Conservation (phyloP, 1,140 invertebrate species). For the Drosophila cardini region DNA sequence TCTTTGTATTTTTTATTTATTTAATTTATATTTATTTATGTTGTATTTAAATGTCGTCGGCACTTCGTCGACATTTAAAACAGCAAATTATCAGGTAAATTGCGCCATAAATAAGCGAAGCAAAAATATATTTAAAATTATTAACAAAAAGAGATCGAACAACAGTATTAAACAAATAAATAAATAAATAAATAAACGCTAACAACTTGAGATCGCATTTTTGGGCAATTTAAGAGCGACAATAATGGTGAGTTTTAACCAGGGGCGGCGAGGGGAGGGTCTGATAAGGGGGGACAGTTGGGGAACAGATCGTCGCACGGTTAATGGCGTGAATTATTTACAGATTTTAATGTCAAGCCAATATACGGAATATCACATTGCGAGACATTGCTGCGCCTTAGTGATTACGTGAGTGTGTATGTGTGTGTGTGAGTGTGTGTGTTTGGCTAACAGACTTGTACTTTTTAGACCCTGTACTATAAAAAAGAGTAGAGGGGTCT, state of each 20-base stretch:
- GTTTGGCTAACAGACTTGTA: too few relatives aligned
- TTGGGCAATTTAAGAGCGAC: slow-evolving; percentile 43
- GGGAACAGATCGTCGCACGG: slow-evolving; percentile 67
- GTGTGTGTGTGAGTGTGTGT: not conserved
- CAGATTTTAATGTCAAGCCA: slow-evolving; percentile 78
- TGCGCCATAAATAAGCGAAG: slow-evolving; percentile 69
- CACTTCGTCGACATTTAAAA: slow-evolving; percentile 63
- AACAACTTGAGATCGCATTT: slow-evolving; percentile 41
- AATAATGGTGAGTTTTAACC: slow-evolving; percentile 54
- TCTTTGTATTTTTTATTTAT: slow-evolving; percentile 1
- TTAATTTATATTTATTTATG: slow-evolving; percentile 57
- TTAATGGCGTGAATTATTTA: slow-evolving; percentile 81
- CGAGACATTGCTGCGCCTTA: slow-evolving; percentile 62
- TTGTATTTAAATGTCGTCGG: slow-evolving; percentile 62
- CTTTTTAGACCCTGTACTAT: too few relatives aligned
- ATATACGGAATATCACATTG: slow-evolving; percentile 58
- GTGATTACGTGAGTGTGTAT: slow-evolving; percentile 50
- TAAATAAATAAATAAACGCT: slow-evolving; percentile 45
- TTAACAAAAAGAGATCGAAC: slow-evolving; percentile 48
- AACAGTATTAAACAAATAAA: slow-evolving; percentile 48
- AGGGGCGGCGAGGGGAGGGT: slow-evolving; percentile 17
- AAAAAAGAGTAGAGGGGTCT: too few relatives aligned
- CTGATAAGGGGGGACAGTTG: not conserved
- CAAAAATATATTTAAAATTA: slow-evolving; percentile 65
- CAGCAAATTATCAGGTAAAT: slow-evolving; percentile 71